These are phyloP conservation scores for Lampris megalopsis DNA, from an alignment of 2,113 vertebrate species.

Conservation along the genomic window DNA sequence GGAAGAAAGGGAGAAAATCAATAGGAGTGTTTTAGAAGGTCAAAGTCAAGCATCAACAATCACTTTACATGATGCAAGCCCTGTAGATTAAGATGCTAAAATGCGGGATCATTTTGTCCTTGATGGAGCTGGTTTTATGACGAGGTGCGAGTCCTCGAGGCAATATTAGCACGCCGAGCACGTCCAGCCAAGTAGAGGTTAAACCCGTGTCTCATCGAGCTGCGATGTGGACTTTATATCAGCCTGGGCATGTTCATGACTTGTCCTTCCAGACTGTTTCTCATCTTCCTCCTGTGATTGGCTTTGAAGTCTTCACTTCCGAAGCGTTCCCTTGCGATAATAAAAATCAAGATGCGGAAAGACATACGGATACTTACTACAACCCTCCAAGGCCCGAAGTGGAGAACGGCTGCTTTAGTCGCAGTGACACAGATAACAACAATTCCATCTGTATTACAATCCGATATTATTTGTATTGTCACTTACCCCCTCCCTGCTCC, in stretches of 20 bases:
- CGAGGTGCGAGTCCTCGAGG: slow-evolving; percentile 9
- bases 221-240: slow-evolving; percentile 56
- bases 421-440: slow-evolving; percentile 36
- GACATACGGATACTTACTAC: neutral
- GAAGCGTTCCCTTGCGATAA: neutral
- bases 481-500: slow-evolving; percentile 32
- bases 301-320: slow-evolving; percentile 29
- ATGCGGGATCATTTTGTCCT: slow-evolving; percentile 51
- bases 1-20: slow-evolving; percentile 63
- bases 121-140: slow-evolving; percentile 44
- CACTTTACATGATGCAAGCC: slow-evolving; percentile 61
- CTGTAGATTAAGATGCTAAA: slow-evolving; percentile 58
- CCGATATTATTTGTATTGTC: slow-evolving; percentile 67
- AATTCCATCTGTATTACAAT: slow-evolving; percentile 56
- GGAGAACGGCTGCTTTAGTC: slow-evolving; percentile 19
- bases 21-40: slow-evolving; percentile 75
- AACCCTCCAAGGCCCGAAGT: slow-evolving; percentile 21
- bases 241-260: slow-evolving; percentile 4
- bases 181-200: slow-evolving; percentile 52
- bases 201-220: slow-evolving; percentile 47
- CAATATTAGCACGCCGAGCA: slow-evolving; percentile 47
- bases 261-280: slow-evolving; percentile 13
- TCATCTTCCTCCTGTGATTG: slow-evolving; percentile 27
- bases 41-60: slow-evolving; percentile 75
- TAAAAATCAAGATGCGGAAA: slow-evolving; percentile 33